Percentiles rank a stretch among this genome's conserved stretches.
phyloP scores from a whole-genome alignment of 2,113 vertebrate species.

The Polypterus senegalus region DNA sequence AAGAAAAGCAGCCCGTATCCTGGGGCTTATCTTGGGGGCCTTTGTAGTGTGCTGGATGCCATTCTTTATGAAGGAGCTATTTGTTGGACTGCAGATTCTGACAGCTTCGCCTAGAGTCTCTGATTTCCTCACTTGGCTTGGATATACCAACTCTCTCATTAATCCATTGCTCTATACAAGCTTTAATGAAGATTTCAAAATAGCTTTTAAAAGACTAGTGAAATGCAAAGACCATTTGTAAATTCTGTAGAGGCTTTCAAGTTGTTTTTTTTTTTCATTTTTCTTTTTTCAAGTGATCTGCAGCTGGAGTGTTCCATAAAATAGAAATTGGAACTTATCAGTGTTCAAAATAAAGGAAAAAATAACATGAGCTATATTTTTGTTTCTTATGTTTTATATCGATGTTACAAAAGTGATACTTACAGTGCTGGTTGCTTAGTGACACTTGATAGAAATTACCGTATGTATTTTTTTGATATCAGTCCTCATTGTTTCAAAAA shows the following conservation, averaged over 20 bases:
- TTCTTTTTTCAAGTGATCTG: too few species aligned
- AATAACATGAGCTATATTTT: too few species aligned
- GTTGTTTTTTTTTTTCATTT: too few species aligned
- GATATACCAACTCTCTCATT: conserved; percentile 80
- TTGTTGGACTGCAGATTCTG: conserved; percentile 60
- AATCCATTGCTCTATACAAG: conserved; percentile 82
- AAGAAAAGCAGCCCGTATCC: conserved; percentile 69
- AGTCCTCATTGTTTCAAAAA: too few species aligned
- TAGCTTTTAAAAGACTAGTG: conserved; percentile 73
- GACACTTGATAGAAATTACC: too few species aligned
- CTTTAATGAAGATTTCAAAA: conserved; percentile 83
- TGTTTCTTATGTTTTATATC: too few species aligned
- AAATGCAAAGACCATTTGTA: conserved; percentile 58
- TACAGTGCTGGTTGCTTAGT: too few species aligned
- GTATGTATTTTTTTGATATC: too few species aligned
- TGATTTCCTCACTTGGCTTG: conserved; percentile 76
- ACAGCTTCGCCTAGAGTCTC: conserved; percentile 54
- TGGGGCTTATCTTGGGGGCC: conserved; percentile 74
- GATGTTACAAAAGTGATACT: too few species aligned
- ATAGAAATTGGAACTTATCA: too few species aligned
- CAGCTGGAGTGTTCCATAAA: too few species aligned
- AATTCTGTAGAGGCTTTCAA: not conserved
- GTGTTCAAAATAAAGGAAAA: too few species aligned
- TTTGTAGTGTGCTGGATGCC: conserved; percentile 83
- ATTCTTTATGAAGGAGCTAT: conserved; percentile 78